Conservation (phyloP, 2,888 invertebrate genomes). For the Drosophila cracens region DNA sequence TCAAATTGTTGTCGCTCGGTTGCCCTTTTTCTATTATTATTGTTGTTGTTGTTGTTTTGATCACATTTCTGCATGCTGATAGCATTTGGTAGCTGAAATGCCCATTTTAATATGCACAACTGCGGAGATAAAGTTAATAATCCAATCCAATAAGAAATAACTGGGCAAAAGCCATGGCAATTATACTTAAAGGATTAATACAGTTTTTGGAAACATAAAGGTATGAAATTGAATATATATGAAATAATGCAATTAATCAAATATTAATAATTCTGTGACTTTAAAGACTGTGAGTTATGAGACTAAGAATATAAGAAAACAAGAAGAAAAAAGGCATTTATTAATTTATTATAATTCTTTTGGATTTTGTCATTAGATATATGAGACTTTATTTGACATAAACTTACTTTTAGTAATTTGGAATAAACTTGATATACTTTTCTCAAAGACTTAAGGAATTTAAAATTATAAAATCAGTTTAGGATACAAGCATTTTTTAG, state of each 20-base stretch:
- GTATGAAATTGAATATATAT: neutral
- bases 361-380: too few relatives aligned
- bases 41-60: slow-evolving; percentile 35
- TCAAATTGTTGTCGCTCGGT: slow-evolving; percentile 35
- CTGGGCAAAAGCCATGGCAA: neutral
- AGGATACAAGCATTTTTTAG: neutral
- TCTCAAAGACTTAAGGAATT: neutral
- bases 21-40: slow-evolving; percentile 28
- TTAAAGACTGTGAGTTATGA: neutral
- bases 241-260: neutral
- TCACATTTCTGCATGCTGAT: slow-evolving; percentile 48
- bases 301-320: too few relatives aligned
- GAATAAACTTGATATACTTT: neutral
- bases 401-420: neutral
- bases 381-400: neutral
- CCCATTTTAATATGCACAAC: slow-evolving; percentile 31
- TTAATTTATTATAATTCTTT: neutral
- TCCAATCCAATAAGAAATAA: slow-evolving; percentile 8
- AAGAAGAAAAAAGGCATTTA: neutral
- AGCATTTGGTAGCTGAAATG: slow-evolving; percentile 46
- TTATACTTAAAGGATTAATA: neutral
- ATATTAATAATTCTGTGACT: neutral
- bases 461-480: neutral
- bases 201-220: neutral
- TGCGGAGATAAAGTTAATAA: neutral